phyloP scores from a whole-genome alignment of 1,140 invertebrate genomes.

The Rhopalosiphum padi region DNA sequence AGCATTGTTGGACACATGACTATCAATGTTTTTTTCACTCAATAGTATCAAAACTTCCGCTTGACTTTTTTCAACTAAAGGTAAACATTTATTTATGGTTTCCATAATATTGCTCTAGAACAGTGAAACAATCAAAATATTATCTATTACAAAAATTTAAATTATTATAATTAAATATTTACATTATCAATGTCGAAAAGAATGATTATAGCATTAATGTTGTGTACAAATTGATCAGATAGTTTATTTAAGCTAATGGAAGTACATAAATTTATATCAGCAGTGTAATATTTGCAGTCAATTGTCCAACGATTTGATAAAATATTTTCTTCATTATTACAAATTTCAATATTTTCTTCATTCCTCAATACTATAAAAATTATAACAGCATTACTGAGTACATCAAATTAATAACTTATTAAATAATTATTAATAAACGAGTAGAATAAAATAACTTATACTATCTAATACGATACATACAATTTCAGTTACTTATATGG shows the following conservation, averaged over 20 bases:
- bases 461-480: neutral
- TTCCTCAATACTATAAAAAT: slow-evolving; percentile 36
- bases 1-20: neutral
- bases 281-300: slow-evolving; percentile 49
- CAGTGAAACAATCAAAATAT: neutral
- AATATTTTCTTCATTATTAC: slow-evolving; percentile 24
- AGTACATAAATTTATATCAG: slow-evolving; percentile 38
- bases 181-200: slow-evolving; percentile 21
- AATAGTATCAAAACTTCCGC: slow-evolving; percentile 35
- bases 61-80: slow-evolving; percentile 41
- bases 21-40: slow-evolving; percentile 38
- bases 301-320: slow-evolving; percentile 33
- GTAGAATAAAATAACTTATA: neutral
- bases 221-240: slow-evolving; percentile 28
- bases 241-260: slow-evolving; percentile 36
- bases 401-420: neutral
- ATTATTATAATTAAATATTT: slow-evolving; percentile 17
- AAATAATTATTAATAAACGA: neutral
- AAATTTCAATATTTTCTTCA: slow-evolving; percentile 49
- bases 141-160: neutral
- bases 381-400: neutral
- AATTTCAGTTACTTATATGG: neutral
- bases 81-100: slow-evolving; percentile 28
- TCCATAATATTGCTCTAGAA: slow-evolving; percentile 39
- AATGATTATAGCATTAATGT: slow-evolving; percentile 53